phyloP scores from a whole-genome alignment of 2,113 vertebrate genomes.

The Microtus richardsoni region DNA sequence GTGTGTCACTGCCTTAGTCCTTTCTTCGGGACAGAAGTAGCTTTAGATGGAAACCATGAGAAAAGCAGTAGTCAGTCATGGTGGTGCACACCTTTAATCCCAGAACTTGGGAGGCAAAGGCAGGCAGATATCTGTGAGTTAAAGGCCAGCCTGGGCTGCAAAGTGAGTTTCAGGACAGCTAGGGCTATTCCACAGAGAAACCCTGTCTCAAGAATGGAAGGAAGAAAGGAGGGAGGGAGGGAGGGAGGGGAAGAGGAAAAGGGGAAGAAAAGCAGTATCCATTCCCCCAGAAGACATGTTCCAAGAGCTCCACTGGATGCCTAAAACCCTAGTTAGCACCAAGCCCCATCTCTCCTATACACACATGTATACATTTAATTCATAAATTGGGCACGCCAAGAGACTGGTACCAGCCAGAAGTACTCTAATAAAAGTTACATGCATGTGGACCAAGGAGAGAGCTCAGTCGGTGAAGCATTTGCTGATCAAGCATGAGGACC shows the following conservation, averaged over 20 bases:
- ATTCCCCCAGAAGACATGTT: background rate
- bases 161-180: background rate
- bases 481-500: background rate
- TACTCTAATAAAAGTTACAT: background rate
- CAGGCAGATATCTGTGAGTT: background rate
- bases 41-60: background rate
- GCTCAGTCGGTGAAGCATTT: background rate
- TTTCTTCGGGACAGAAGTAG: background rate
- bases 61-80: background rate
- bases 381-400: background rate
- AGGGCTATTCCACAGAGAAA: background rate
- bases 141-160: background rate
- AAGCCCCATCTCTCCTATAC: background rate
- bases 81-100: background rate
- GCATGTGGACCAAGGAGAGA: background rate
- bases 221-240: rapidly evolving
- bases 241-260: rapidly evolving
- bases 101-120: background rate
- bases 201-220: background rate
- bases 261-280: background rate
- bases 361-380: background rate
- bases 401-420: background rate
- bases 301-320: background rate
- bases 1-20: background rate
- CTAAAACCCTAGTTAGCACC: background rate